These are phyloP conservation scores for Galago senegalensis DNA, from an alignment of 2,797 vertebrate genomes.

Conservation along the genomic window DNA sequence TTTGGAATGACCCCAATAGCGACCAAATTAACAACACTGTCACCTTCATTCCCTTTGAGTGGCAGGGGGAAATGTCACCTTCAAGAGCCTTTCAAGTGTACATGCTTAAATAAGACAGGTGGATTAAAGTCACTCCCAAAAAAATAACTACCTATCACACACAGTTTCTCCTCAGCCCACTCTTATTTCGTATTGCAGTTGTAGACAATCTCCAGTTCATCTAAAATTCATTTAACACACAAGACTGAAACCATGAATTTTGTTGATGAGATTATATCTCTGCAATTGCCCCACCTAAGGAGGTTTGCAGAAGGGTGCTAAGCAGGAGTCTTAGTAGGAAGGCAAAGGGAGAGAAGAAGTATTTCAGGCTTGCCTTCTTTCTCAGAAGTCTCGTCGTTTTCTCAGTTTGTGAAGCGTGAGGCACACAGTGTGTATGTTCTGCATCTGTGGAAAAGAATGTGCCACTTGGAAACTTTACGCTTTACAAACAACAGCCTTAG, in stretches of 20 bases:
- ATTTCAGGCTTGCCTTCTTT: constrained; percentile 15
- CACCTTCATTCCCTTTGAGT: constrained; percentile 78
- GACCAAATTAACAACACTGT: constrained; percentile 89
- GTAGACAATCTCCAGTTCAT: constrained; percentile 77
- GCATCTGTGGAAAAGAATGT: constrained; percentile 33
- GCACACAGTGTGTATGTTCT: background rate
- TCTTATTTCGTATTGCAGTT: constrained; percentile 70
- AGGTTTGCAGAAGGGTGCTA: constrained; percentile 37
- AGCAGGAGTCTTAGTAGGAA: constrained; percentile 40
- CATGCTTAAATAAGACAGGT: constrained; percentile 77
- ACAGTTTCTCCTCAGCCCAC: constrained; percentile 46
- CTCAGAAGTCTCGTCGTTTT: background rate
- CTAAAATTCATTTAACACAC: constrained; percentile 77
- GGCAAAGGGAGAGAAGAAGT: background rate
- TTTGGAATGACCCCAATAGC: constrained; percentile 88
- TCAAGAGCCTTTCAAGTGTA: constrained; percentile 75
- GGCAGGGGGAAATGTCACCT: constrained; percentile 70
- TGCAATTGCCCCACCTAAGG: background rate
- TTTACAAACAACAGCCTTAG: constrained; percentile 54
- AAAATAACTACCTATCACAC: constrained; percentile 81
- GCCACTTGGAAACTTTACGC: constrained; percentile 33
- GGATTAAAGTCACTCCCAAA: constrained; percentile 82
- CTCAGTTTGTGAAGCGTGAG: background rate
- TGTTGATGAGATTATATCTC: constrained; percentile 64
- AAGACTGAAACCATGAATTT: background rate